Evolutionary conservation across 1,140 invertebrate genomes (phyloP).

Genomic region (Drosophila bocqueti): DNA sequence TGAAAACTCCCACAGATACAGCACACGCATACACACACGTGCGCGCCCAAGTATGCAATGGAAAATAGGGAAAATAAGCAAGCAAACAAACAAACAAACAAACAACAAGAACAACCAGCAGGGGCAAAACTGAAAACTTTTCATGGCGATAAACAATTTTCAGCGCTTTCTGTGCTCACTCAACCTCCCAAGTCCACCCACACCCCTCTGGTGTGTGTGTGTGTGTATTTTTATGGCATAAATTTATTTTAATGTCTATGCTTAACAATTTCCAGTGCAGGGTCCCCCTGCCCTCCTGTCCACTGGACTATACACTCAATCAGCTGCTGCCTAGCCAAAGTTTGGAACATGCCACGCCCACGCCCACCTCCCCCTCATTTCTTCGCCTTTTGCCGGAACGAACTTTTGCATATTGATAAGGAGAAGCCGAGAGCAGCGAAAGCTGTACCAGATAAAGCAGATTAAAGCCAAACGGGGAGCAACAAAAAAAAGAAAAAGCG

Average conservation of each 20-base stretch:
- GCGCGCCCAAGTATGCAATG: constrained; percentile 55
- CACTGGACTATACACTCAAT: constrained; percentile 55
- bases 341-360: constrained; percentile 47
- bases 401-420: constrained; percentile 81
- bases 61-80: constrained; percentile 55
- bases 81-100: constrained; percentile 36
- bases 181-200: neutral
- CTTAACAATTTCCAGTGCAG: constrained; percentile 74
- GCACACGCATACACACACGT: constrained; percentile 34
- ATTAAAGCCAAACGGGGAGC: constrained; percentile 47
- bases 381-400: constrained; percentile 7
- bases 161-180: constrained; percentile 43
- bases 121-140: constrained; percentile 64
- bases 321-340: constrained; percentile 60
- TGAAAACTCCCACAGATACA: constrained; percentile 68
- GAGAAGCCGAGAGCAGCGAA: constrained; percentile 29
- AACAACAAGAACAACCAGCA: constrained; percentile 29
- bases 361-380: constrained; percentile 3
- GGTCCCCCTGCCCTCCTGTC: constrained; percentile 9
- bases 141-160: constrained; percentile 78
- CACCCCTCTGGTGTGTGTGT: neutral
- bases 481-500: neutral
- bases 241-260: constrained; percentile 83
- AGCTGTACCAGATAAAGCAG: constrained; percentile 64
- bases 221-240: constrained; percentile 68